Base-by-base conservation (phyloP, 2,888 invertebrate genomes). In the Papilio protenor region DNA sequence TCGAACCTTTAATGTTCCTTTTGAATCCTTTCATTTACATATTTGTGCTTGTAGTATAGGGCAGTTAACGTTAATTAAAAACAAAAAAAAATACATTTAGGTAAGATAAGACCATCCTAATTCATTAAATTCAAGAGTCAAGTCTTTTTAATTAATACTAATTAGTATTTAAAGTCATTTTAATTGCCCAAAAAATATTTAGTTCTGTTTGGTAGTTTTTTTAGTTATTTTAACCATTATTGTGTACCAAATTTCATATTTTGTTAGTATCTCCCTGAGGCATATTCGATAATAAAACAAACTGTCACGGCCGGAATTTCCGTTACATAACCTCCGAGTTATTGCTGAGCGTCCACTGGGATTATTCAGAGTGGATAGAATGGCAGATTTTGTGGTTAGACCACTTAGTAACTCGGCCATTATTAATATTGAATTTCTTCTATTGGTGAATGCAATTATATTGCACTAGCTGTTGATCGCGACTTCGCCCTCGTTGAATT, bases 221-320 rank as follows among this genome's bases (percentile, higher is more conserved):
- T 66, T 40, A n/a, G 18, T 40, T 40, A 4, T 66, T 66, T 66
- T 33, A n/a, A 33, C 40, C 10, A 66, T 40, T 66, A n/a, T 66
- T 40, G 18, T 66, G n/a, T 10, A 18, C 18, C 66, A n/a, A 64
- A 66, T 66, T 66, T 66, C 40, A n/a, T 66, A 40, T 33, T 66
- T 33, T 12, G 12, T 33, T 33, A 12, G 33, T 2, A 33, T 64
- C 33, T 64, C 64, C 64, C 64, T 33, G 8, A 16, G 64, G 64
- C 33, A 33, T 18, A 33, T 33, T 64, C 33, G 18, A 64, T 64
- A 64, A 64, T 64, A 64, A 64, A 64, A 64, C 64, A 64, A 64
- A 40, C 64, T 64, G 64, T 64, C 64, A 64, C 8, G 10, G 33
- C 64, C 6, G 64, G 33, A 64, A 64, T 64, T 64, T 33, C 33